Conservation (phyloP, 2,113 vertebrate species). For the Xerus inauris region DNA sequence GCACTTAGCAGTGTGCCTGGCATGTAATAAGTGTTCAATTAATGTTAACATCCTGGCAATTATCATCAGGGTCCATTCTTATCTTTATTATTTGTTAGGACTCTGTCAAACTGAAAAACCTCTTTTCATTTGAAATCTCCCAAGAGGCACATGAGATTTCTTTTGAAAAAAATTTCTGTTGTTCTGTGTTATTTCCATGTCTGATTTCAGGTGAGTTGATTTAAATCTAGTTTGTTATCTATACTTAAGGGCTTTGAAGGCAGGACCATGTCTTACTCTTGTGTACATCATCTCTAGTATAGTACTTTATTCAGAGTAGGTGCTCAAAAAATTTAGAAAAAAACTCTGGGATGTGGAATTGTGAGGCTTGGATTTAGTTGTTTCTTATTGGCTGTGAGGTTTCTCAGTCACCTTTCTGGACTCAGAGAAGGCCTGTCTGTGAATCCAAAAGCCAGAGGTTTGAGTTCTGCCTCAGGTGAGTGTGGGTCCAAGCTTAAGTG, state of each 20-base stretch:
- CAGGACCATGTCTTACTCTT: not conserved
- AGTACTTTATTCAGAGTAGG: not conserved
- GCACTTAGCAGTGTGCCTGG: not conserved
- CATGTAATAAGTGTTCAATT: not conserved
- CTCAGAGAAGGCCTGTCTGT: not conserved
- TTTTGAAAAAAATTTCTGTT: not conserved
- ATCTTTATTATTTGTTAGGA: conserved; percentile 9
- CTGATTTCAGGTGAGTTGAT: conserved; percentile 8
- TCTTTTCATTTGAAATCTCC: not conserved
- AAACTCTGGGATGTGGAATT: not conserved
- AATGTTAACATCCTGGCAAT: not conserved
- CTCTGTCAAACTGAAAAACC: not conserved
- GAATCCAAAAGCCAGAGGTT: not conserved
- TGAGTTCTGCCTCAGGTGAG: not conserved
- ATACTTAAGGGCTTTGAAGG: not conserved
- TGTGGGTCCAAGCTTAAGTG: not conserved
- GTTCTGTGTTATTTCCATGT: not conserved
- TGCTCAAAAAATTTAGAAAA: not conserved
- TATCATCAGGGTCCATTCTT: not conserved
- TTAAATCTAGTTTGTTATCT: not conserved
- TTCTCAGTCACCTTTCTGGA: not conserved
- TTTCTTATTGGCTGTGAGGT: not conserved
- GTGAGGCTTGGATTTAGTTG: not conserved
- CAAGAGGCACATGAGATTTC: not conserved
- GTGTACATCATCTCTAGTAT: not conserved